A percentile compares a stretch with the other conserved stretches of the same genome.
Conservation (phyloP, 2,113 vertebrate genomes). For the Ptyas mucosa region DNA sequence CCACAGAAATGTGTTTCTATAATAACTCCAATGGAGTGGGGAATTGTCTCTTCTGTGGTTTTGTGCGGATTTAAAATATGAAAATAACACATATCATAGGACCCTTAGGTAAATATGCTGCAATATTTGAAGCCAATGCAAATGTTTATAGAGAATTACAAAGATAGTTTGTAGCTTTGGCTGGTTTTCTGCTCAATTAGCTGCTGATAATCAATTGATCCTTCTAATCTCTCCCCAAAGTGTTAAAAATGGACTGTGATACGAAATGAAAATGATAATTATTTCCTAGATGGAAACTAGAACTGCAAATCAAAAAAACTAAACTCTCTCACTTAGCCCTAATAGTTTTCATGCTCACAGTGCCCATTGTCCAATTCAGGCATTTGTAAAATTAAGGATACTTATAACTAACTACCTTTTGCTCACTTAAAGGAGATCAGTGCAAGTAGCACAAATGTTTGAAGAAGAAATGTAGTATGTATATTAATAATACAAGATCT, state of each 20-base stretch:
- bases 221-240: not conserved
- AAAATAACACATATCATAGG: not conserved
- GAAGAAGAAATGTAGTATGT: not conserved
- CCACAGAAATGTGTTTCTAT: not conserved
- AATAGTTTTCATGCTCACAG: not conserved
- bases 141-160: not conserved
- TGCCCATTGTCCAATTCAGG: not conserved
- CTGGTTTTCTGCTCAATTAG: not conserved
- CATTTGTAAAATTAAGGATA: not conserved
- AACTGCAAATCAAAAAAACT: not conserved
- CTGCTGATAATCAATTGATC: not conserved
- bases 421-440: not conserved
- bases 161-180: not conserved
- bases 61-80: not conserved
- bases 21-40: not conserved
- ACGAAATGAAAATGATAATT: not conserved
- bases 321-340: not conserved
- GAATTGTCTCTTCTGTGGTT: not conserved
- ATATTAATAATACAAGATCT: not conserved
- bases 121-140: not conserved
- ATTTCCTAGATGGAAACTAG: not conserved
- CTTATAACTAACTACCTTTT: not conserved
- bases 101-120: not conserved
- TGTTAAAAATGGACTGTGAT: not conserved
- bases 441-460: not conserved